These are phyloP conservation scores for Liodrosophila aerea DNA, from an alignment of 2,888 invertebrate species.

Conservation along the genomic window DNA sequence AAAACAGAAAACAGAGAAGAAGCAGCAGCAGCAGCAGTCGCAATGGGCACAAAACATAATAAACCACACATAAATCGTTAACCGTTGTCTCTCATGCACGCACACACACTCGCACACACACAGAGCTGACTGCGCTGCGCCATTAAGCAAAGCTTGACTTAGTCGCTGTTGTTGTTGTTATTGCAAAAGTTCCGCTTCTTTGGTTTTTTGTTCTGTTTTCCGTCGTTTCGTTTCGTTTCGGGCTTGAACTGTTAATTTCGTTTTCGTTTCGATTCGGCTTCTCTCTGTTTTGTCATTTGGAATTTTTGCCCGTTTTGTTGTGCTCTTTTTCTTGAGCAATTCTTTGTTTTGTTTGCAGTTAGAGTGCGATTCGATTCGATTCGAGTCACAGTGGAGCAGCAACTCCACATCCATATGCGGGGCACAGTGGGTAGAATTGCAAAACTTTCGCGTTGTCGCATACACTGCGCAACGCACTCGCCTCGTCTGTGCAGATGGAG, in stretches of 20 bases:
- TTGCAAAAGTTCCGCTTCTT: slow-evolving; percentile 41
- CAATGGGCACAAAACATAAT: slow-evolving; percentile 33
- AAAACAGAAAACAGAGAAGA: slow-evolving; percentile 11
- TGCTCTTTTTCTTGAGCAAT: slow-evolving; percentile 11
- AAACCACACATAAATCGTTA: slow-evolving; percentile 35
- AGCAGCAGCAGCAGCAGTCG: slow-evolving; percentile 2
- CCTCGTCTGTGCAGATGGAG: slow-evolving; percentile 25
- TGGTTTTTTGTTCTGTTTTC: slow-evolving; percentile 1
- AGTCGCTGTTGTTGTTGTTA: slow-evolving; percentile 9
- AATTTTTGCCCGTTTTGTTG: slow-evolving; percentile 1
- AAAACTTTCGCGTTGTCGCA: not conserved
- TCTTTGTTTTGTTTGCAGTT: slow-evolving; percentile 12
- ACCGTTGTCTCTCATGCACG: slow-evolving; percentile 33
- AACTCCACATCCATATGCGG: not conserved
- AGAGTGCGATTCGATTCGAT: too few relatives aligned
- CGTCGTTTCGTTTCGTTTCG: slow-evolving; percentile 10
- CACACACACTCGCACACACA: not conserved
- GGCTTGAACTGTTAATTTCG: slow-evolving; percentile 32
- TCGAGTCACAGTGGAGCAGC: too few relatives aligned
- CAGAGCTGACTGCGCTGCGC: slow-evolving; percentile 15
- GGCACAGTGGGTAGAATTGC: not conserved
- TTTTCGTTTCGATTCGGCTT: slow-evolving; percentile 39
- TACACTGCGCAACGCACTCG: too few relatives aligned
- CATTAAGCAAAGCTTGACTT: slow-evolving; percentile 28
- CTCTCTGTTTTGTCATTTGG: not conserved